These are phyloP conservation scores for Cliona cf. orientalis DNA, from an alignment of 37 sponge, comb jelly and placozoan species.

Conservation along the genomic window DNA sequence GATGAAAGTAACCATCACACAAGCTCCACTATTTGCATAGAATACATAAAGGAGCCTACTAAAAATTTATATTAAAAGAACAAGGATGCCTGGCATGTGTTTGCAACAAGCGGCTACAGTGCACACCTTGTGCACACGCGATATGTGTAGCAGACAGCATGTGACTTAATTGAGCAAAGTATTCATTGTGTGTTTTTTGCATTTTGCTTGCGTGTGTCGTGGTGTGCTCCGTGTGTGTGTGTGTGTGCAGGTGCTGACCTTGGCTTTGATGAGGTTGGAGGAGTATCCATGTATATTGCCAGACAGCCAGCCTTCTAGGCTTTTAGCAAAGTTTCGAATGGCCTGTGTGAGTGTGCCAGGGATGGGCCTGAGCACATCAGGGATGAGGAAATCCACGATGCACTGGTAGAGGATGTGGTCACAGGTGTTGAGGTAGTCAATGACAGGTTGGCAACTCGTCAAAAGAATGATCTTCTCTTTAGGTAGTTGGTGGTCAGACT, in stretches of 20 bases:
- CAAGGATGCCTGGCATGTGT: no score
- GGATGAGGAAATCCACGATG: constrained; percentile 91
- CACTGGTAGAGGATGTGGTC: constrained; percentile 96
- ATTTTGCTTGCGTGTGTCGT: no score
- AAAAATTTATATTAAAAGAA: no score
- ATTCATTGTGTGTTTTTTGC: no score
- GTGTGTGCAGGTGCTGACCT: constrained; percentile 57
- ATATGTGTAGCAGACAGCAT: no score
- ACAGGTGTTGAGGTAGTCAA: constrained; percentile 77
- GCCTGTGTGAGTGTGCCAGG: constrained; percentile 97
- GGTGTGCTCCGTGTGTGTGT: no score
- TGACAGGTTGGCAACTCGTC: constrained; percentile 59
- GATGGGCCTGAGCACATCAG: constrained; percentile 93
- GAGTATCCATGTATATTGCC: constrained; percentile 80
- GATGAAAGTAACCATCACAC: no score
- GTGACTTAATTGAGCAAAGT: no score
- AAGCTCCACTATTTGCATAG: no score
- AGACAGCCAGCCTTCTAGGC: constrained; percentile 86
- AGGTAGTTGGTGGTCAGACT: constrained; percentile 65
- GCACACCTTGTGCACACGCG: no score
- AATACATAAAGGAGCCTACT: no score
- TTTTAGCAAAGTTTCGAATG: constrained; percentile 98
- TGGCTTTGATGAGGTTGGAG: constrained; percentile 58
- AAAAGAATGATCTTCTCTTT: constrained; percentile 69
- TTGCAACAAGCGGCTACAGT: no score